phyloP scores from a whole-genome alignment of 1,140 invertebrate species.

The Drosophila takahashii region DNA sequence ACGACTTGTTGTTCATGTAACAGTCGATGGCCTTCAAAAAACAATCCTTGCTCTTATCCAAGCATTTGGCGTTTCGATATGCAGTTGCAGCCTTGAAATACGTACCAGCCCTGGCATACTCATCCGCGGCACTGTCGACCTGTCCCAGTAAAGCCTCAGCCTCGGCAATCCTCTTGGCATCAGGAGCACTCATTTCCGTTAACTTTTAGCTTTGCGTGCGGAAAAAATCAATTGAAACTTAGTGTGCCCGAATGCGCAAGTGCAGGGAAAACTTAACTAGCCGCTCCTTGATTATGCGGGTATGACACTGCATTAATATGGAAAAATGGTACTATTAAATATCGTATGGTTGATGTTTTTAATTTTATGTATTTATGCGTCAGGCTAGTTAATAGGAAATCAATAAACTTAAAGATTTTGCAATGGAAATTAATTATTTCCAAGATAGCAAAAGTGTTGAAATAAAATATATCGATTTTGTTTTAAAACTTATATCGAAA shows the following conservation, averaged over 20 bases:
- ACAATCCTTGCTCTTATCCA: slow-evolving; percentile 92
- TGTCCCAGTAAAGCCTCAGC: slow-evolving; percentile 89
- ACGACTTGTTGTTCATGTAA: slow-evolving; percentile 93
- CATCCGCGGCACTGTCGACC: slow-evolving; percentile 94
- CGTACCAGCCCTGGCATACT: slow-evolving; percentile 95
- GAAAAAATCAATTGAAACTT: slow-evolving; percentile 64
- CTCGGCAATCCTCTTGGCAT: slow-evolving; percentile 88
- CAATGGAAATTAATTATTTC: too few species aligned
- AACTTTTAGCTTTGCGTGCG: slow-evolving; percentile 18
- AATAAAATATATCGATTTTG: neutral
- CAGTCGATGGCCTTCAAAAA: slow-evolving; percentile 94
- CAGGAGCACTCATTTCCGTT: slow-evolving; percentile 14
- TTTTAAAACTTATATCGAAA: neutral
- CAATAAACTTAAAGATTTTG: too few species aligned
- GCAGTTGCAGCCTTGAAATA: slow-evolving; percentile 87
- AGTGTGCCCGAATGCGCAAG: slow-evolving; percentile 22
- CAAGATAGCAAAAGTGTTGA: neutral
- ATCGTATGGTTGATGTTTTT: neutral
- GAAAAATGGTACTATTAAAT: neutral
- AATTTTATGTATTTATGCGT: neutral
- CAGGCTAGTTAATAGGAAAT: too few species aligned
- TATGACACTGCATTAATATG: neutral
- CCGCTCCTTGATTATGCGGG: slow-evolving; percentile 1
- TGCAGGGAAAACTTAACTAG: neutral
- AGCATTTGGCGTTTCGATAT: slow-evolving; percentile 93